A percentile compares a stretch with the other conserved stretches of the same genome.
phyloP scores from a whole-genome alignment of 2,113 vertebrate genomes.

The Alaudala cheleensis region DNA sequence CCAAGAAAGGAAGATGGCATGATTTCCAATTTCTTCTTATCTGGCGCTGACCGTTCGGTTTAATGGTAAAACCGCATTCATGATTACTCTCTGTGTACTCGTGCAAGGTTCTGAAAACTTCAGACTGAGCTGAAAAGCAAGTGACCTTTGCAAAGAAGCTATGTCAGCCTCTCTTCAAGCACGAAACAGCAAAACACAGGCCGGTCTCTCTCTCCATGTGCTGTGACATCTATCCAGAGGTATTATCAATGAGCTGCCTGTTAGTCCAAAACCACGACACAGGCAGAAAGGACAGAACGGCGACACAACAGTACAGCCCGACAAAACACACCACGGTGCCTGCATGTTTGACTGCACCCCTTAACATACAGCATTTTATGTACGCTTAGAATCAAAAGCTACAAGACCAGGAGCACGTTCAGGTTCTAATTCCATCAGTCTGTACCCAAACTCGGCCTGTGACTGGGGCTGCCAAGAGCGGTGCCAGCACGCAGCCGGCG shows the following conservation, averaged over 20 bases:
- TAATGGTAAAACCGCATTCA: background rate
- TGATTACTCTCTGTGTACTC: background rate
- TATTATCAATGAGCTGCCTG: background rate
- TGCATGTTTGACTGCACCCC: rapidly evolving
- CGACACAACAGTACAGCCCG: rapidly evolving
- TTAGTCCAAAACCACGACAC: background rate
- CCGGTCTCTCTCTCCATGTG: rapidly evolving
- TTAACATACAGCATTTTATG: too few relatives aligned
- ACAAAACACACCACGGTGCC: rapidly evolving
- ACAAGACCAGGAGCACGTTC: rapidly evolving
- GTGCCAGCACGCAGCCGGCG: rapidly evolving
- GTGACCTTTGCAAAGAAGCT: background rate
- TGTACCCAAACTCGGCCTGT: rapidly evolving
- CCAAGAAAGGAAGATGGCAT: background rate
- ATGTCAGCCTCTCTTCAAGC: background rate
- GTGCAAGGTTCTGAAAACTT: background rate
- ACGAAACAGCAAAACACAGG: background rate
- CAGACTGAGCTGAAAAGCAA: background rate
- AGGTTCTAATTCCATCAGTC: rapidly evolving
- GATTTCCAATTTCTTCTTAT: background rate
- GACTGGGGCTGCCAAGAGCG: rapidly evolving
- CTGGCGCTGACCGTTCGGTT: rapidly evolving
- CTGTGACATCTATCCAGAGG: background rate
- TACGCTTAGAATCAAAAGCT: background rate
- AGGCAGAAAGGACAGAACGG: background rate